A percentile compares a stretch with the other conserved stretches of the same genome.
Evolutionary conservation across 2,888 invertebrate species (phyloP).

Genomic region (Hydrotaea diabolus): DNA sequence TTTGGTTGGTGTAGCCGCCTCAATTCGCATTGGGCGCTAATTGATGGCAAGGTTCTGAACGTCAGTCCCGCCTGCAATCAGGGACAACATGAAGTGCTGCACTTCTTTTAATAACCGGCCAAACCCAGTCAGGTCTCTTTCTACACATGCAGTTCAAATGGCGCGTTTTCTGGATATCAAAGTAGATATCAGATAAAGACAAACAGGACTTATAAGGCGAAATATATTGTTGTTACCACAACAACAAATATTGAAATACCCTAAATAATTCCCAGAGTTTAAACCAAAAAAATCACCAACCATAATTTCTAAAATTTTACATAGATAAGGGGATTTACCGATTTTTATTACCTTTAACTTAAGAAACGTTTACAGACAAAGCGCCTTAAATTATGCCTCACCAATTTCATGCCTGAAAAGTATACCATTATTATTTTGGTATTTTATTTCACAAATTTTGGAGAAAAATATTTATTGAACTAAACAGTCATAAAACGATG

Average conservation of each 20-base stretch:
- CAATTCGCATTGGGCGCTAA: too few species aligned
- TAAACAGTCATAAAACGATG: neutral
- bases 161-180: too few species aligned
- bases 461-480: slow-evolving; percentile 54
- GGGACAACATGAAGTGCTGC: too few species aligned
- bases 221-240: too few species aligned
- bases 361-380: neutral
- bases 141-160: too few species aligned
- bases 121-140: too few species aligned
- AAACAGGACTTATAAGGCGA: too few species aligned
- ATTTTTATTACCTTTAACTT: slow-evolving; percentile 16
- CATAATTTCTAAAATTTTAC: neutral
- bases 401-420: slow-evolving; percentile 60
- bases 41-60: too few species aligned
- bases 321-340: slow-evolving; percentile 8
- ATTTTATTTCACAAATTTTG: slow-evolving; percentile 35
- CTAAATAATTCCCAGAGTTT: neutral
- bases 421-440: slow-evolving; percentile 19
- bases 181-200: too few species aligned
- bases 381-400: slow-evolving; percentile 53
- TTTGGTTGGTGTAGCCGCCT: too few species aligned
- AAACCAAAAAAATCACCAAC: neutral
- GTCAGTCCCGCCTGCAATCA: too few species aligned
- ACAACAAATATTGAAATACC: neutral
- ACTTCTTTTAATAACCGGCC: too few species aligned